phyloP scores from a whole-genome alignment of 2,113 vertebrate genomes.

The Chiloscyllium plagiosum region DNA sequence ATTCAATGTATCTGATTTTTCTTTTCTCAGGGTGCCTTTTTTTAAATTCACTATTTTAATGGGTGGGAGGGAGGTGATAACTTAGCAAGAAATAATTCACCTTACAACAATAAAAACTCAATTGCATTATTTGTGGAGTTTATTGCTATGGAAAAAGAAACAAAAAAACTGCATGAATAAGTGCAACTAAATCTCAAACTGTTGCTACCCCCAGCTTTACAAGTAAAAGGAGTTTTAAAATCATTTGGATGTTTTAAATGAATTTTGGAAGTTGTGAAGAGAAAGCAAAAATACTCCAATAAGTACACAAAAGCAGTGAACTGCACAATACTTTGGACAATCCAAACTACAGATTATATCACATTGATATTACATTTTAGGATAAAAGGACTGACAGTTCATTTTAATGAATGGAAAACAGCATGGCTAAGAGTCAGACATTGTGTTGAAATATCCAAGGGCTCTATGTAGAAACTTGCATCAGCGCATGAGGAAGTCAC shows the following conservation, averaged over 20 bases:
- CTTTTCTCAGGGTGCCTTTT: no score
- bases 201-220: background rate
- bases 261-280: background rate
- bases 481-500: background rate
- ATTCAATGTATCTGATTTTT: no score
- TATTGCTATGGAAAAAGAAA: background rate
- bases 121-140: no score
- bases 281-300: background rate
- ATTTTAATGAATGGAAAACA: background rate
- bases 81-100: no score
- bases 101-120: no score
- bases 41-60: no score
- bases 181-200: background rate
- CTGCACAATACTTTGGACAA: background rate
- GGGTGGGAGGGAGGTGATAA: no score
- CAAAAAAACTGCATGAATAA: background rate
- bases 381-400: background rate
- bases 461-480: background rate
- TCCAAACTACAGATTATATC: background rate
- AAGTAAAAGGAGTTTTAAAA: background rate
- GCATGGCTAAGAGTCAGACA: background rate
- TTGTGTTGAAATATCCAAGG: background rate
- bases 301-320: background rate
- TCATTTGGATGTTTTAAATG: background rate
- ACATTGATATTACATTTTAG: background rate